Base-by-base conservation (phyloP, 1,140 invertebrate genomes). In the Ditylenchus dipsaci region DNA sequence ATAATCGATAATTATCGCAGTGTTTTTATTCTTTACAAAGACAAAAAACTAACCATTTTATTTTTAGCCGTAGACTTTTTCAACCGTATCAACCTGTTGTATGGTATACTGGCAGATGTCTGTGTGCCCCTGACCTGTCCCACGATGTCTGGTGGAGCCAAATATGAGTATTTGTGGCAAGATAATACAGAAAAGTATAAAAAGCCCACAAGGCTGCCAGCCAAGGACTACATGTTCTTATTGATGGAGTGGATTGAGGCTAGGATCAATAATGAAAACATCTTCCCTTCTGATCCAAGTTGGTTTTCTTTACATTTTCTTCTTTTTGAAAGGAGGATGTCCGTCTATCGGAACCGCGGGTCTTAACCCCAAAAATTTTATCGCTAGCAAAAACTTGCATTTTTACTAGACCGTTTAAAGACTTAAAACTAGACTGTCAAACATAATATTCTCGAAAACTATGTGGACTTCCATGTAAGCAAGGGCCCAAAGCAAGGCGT, bases 211-310 rank as follows among this genome's bases (percentile, higher is more conserved):
- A 87, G 88, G 59, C 83, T 95, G 61, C 90, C 92, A 19, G 93
- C 93, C 8, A 89, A 90, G 27, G 88, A 91, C 80, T 95, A 95
- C 83, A 89, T 95, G 67, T 86, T 88, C 68, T 85, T 91, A 49
- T 85, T 95, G 21, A 95, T 95, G 91, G 92, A 95, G 80, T 95
- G 93, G 93, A 89, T 91, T 56, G 93, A 95, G 85, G 82, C 87
- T 21, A 91, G 94, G 85, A 95, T 95, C 71, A 95, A 95, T 83
- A 90, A 95, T 84, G 91, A 93, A 85, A 85, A 86, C 71, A 84
- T 92, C 21, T 93, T 93, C 81, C 91, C 91, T 21, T 88, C 90
- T 0, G 89, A 88, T 68, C 89, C 89, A 83, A 87, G 89, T 90
- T 77, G 82, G 84, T 15, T 61, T 7, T 29, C 26, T 30, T 15